Evolutionary conservation across 2,888 invertebrate species (phyloP).

Genomic region (Allacma fusca): DNA sequence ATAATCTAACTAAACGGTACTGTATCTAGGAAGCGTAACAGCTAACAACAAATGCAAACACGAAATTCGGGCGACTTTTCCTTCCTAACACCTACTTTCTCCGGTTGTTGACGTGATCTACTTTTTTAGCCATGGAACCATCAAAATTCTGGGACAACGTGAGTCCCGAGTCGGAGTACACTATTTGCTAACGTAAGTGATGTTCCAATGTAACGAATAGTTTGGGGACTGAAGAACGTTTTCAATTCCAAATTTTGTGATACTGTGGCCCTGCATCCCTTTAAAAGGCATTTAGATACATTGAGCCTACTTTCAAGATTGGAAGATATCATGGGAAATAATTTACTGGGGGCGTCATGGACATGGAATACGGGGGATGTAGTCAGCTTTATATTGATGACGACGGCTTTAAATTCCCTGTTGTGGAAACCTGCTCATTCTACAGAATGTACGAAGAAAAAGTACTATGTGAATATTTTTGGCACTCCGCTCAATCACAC

Average conservation of each 20-base stretch:
- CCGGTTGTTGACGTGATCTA: conserved; percentile 11
- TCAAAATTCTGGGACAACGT: neutral
- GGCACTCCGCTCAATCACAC: conserved; percentile 52
- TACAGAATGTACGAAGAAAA: conserved; percentile 45
- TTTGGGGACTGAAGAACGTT: too few relatives aligned
- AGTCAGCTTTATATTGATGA: neutral
- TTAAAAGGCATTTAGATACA: too few relatives aligned
- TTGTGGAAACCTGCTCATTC: conserved; percentile 37
- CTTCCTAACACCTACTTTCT: neutral
- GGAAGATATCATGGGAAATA: conserved; percentile 35
- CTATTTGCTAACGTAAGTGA: neutral
- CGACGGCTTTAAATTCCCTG: conserved; percentile 17
- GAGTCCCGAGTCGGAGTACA: neutral
- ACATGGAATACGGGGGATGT: conserved; percentile 23
- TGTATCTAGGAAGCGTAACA: too few relatives aligned
- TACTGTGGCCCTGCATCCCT: too few relatives aligned
- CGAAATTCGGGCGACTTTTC: neutral
- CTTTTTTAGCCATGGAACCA: neutral
- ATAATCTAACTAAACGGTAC: too few relatives aligned
- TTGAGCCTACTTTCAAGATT: too few relatives aligned
- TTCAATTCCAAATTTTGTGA: too few relatives aligned
- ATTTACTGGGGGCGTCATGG: conserved; percentile 12
- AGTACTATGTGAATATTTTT: conserved; percentile 46
- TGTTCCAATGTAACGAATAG: too few relatives aligned
- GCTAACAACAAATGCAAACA: neutral